phyloP scores from a whole-genome alignment of 2,113 vertebrate species.

The Ochotona curzoniae region DNA sequence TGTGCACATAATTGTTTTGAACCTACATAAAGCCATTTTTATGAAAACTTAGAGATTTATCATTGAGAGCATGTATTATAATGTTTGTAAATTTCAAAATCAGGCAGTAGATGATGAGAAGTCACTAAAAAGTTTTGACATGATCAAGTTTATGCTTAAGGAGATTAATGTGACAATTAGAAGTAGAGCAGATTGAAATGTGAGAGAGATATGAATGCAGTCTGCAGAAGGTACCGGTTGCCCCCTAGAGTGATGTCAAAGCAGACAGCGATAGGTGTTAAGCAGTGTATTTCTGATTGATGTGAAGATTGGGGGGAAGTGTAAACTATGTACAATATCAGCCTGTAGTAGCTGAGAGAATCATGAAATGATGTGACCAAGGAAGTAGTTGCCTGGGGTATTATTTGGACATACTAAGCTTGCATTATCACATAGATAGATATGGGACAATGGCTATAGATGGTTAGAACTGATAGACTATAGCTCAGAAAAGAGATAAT shows the following conservation, averaged over 20 bases:
- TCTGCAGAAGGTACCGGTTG: not conserved
- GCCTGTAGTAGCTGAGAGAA: not conserved
- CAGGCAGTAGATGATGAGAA: conserved; percentile 2
- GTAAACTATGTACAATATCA: conserved; percentile 9
- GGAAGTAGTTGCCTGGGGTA: not conserved
- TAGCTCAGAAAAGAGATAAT: not conserved
- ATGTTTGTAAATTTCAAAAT: conserved; percentile 1
- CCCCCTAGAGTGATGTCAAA: not conserved
- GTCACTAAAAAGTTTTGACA: conserved; percentile 8
- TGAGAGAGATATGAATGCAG: not conserved
- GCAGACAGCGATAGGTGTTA: not conserved
- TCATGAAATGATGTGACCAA: not conserved
- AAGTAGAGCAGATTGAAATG: conserved; percentile 7
- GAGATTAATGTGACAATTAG: not conserved
- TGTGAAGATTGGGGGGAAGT: not conserved
- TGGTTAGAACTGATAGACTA: not conserved
- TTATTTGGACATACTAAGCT: not conserved
- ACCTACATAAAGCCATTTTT: not conserved
- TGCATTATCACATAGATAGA: not conserved
- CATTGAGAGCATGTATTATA: not conserved
- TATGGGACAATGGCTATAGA: not conserved
- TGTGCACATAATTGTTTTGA: conserved; percentile 21
- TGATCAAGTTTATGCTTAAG: conserved; percentile 15
- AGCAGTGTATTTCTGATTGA: not conserved
- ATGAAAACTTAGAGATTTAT: not conserved